phyloP scores from a whole-genome alignment of 2,888 invertebrate genomes.

The Synanthedon andrenaeformis region DNA sequence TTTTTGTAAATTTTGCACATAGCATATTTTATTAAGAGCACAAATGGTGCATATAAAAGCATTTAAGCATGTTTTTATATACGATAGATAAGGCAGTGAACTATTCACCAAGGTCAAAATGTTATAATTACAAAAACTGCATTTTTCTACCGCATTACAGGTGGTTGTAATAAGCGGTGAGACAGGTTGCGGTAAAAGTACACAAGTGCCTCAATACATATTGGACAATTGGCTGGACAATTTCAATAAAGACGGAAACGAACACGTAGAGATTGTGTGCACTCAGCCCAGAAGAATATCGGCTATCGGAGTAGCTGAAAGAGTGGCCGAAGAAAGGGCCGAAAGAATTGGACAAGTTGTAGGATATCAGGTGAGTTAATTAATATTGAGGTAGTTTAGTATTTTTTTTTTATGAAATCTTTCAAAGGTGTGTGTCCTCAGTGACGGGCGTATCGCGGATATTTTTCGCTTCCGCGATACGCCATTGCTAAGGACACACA shows the following conservation, averaged over 20 bases:
- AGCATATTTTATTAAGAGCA: too few relatives aligned
- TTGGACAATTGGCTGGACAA: conserved; percentile 86
- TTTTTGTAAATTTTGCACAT: too few relatives aligned
- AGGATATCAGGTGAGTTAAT: conserved; percentile 74
- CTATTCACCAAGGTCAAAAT: too few relatives aligned
- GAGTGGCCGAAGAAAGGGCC: conserved; percentile 87
- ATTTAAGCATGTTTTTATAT: too few relatives aligned
- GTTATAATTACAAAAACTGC: too few relatives aligned
- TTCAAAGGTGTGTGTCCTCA: too few relatives aligned
- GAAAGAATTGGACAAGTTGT: conserved; percentile 83
- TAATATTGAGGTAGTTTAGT: too few relatives aligned
- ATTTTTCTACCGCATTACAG: conserved; percentile 19
- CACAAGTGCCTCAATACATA: conserved; percentile 94
- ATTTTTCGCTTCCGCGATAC: too few relatives aligned
- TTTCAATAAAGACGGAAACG: conserved; percentile 54
- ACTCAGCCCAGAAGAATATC: conserved; percentile 94
- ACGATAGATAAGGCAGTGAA: too few relatives aligned
- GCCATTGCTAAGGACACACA: too few relatives aligned
- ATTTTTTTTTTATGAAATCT: background rate
- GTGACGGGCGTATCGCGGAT: too few relatives aligned
- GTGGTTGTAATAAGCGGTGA: conserved; percentile 84
- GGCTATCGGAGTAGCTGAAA: conserved; percentile 91
- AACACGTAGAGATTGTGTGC: conserved; percentile 87
- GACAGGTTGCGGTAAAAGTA: conserved; percentile 87
- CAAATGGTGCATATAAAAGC: too few relatives aligned